These are phyloP conservation scores for Chamaedrilus cognettii DNA, from an alignment of 2,888 invertebrate genomes.

Conservation along the genomic window DNA sequence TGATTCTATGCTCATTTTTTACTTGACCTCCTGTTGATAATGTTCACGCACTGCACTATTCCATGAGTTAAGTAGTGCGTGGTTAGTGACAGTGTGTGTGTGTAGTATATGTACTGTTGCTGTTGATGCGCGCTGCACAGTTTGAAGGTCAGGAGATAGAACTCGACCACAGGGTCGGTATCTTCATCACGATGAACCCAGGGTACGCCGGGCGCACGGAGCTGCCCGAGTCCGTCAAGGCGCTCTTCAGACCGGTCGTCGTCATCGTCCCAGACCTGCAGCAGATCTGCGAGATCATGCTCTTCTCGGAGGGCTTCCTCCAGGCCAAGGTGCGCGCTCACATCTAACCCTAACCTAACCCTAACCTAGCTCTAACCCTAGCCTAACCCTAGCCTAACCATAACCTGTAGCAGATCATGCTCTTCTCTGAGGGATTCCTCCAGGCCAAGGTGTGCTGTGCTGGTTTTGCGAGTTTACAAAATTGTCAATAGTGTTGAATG, in stretches of 20 bases:
- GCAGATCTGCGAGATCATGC: conserved; percentile 87
- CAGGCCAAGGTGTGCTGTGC: conserved; percentile 78
- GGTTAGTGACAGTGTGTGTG: no score
- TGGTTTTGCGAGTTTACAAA: no score
- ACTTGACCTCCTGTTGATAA: no score
- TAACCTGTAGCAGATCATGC: no score
- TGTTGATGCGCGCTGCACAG: conserved; percentile 63
- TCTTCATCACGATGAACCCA: conserved; percentile 96
- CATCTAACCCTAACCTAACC: no score
- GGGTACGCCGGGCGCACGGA: conserved; percentile 91
- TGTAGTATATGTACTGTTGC: no score
- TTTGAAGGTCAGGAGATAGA: conserved; percentile 82
- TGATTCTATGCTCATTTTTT: no score
- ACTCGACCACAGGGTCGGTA: conserved; percentile 82
- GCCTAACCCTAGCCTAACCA: no score
- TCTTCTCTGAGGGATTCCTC: conserved; percentile 90
- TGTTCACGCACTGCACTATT: no score
- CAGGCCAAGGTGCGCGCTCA: conserved; percentile 78
- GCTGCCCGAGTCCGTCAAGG: conserved; percentile 84
- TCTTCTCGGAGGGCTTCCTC: conserved; percentile 90
- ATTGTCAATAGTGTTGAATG: no score
- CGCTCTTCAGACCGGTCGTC: conserved; percentile 86
- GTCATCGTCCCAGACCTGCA: conserved; percentile 90
- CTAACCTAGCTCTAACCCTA: no score
- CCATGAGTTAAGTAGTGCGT: no score